phyloP scores from a whole-genome alignment of 2,113 vertebrate species.

The Rhipidura dahli region DNA sequence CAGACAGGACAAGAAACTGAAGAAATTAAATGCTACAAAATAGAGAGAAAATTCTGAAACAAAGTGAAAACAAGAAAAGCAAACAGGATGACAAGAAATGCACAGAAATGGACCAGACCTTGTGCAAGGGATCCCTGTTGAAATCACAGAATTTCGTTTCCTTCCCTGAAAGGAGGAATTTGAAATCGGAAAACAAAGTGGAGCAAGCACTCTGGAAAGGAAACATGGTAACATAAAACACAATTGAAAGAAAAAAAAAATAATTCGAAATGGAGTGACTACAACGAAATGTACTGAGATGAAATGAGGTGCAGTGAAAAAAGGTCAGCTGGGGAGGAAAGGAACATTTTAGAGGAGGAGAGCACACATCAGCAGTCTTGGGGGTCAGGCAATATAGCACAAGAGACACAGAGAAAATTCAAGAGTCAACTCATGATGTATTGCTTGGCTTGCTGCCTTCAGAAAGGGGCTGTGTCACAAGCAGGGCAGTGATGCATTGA shows the following conservation, averaged over 20 bases:
- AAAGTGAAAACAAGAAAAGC: background rate
- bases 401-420: constrained; percentile 26
- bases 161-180: background rate
- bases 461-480: background rate
- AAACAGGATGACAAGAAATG: background rate
- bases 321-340: background rate
- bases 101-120: background rate
- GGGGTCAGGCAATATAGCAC: constrained; percentile 49
- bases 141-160: background rate
- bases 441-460: background rate
- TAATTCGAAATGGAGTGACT: background rate
- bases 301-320: background rate
- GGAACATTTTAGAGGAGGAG: background rate
- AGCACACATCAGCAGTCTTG: constrained; percentile 31
- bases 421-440: constrained; percentile 20
- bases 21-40: background rate
- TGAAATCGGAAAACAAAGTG: background rate
- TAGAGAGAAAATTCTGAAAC: background rate
- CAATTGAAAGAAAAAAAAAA: background rate
- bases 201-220: background rate
- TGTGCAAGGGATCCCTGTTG: fast-evolving
- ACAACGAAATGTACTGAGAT: background rate
- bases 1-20: background rate
- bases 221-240: background rate
- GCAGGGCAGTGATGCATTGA: background rate